A percentile compares a stretch with the other conserved stretches of the same genome.
phyloP scores from a whole-genome alignment of 1,140 invertebrate species.

The Drosophila arizonae region DNA sequence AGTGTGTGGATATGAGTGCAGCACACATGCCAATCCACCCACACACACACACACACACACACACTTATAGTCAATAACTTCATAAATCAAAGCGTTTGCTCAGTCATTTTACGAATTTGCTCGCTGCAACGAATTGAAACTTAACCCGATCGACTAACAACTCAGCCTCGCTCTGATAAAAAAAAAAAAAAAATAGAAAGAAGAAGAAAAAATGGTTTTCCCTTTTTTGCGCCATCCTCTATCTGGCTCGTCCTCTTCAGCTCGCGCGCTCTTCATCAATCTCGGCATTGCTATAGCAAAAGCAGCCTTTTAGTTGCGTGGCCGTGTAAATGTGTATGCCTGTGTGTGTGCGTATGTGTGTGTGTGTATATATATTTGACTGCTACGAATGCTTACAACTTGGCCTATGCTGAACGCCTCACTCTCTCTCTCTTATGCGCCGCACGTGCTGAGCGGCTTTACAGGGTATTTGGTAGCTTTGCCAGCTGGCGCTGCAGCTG shows the following conservation, averaged over 20 bases:
- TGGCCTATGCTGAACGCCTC: too few relatives aligned
- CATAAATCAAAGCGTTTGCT: constrained; percentile 80
- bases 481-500: neutral
- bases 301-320: neutral
- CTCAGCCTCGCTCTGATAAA: constrained; percentile 4
- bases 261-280: constrained; percentile 6
- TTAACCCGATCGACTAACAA: constrained; percentile 39
- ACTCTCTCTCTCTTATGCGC: neutral
- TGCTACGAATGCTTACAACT: too few relatives aligned
- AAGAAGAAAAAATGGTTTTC: neutral
- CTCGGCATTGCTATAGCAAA: neutral
- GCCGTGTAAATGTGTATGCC: neutral
- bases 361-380: neutral
- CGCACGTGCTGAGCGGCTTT: neutral
- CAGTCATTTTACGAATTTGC: constrained; percentile 79
- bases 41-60: constrained; percentile 7
- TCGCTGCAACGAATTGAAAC: constrained; percentile 64
- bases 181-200: neutral
- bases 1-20: constrained; percentile 19
- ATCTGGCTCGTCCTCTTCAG: constrained; percentile 6
- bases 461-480: constrained; percentile 5
- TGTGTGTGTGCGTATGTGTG: neutral
- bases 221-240: constrained; percentile 37
- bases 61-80: constrained; percentile 58
- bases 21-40: neutral